These are phyloP conservation scores for Chaenodraco wilsoni DNA, from an alignment of 2,797 vertebrate species.

Conservation along the genomic window DNA sequence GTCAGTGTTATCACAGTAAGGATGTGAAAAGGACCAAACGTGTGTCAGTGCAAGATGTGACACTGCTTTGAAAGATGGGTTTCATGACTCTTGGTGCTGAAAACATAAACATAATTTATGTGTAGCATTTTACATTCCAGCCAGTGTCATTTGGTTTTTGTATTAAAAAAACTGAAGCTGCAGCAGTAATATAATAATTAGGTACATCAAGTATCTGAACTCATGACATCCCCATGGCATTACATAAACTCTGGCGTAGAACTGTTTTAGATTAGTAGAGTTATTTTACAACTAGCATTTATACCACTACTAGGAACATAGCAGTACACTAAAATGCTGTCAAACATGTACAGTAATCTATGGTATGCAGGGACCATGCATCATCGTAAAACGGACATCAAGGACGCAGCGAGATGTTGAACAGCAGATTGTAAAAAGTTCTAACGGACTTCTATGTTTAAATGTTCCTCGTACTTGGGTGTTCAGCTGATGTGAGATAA, in stretches of 20 bases:
- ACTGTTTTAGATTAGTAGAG: constrained; percentile 13
- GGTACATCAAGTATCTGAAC: constrained; percentile 8
- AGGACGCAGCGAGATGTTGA: neutral
- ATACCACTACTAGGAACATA: neutral
- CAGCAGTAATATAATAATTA: constrained; percentile 12
- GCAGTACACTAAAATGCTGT: constrained; percentile 7
- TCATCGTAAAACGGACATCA: neutral
- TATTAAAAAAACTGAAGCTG: constrained; percentile 11
- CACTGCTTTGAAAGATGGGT: neutral
- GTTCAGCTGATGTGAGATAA: neutral
- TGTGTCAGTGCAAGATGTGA: neutral
- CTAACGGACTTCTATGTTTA: neutral
- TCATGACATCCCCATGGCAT: neutral
- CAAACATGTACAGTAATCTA: constrained; percentile 2
- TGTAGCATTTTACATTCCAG: constrained; percentile 2
- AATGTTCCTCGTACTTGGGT: neutral
- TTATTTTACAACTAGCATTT: neutral
- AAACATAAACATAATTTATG: neutral
- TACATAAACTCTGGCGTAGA: constrained; percentile 13
- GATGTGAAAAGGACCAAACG: neutral
- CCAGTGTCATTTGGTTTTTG: neutral
- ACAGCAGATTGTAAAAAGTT: neutral
- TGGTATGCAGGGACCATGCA: constrained; percentile 8
- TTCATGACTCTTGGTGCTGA: neutral
- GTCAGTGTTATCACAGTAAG: neutral